Evolutionary conservation across 1,140 invertebrate genomes (phyloP).

Genomic region (Zelostemma sp.): DNA sequence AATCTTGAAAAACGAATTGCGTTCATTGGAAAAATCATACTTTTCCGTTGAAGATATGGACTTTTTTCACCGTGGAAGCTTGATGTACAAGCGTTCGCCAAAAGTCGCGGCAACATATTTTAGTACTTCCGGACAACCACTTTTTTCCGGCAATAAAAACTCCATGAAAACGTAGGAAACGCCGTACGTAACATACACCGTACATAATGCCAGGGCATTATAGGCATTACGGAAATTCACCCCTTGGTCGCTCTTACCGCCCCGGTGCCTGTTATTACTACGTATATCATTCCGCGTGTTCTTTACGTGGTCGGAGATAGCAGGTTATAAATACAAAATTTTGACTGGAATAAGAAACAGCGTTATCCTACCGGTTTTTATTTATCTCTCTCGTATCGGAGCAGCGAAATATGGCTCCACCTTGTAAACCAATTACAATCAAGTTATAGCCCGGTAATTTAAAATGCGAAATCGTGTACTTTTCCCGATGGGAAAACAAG

Average conservation of each 20-base stretch:
- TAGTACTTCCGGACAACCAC: slow-evolving; percentile 44
- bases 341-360: slow-evolving; percentile 44
- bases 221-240: slow-evolving; percentile 65
- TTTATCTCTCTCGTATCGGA: slow-evolving; percentile 16
- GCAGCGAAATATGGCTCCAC: slow-evolving; percentile 14
- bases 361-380: slow-evolving; percentile 36
- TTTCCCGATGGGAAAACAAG: neutral
- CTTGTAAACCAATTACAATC: neutral
- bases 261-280: slow-evolving; percentile 61
- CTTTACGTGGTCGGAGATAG: slow-evolving; percentile 60
- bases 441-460: neutral
- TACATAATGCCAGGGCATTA: slow-evolving; percentile 57
- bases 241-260: slow-evolving; percentile 54
- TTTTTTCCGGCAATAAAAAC: slow-evolving; percentile 60
- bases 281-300: slow-evolving; percentile 65
- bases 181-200: slow-evolving; percentile 34
- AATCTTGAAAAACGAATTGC: too few species aligned
- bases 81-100: slow-evolving; percentile 26
- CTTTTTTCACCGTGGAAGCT: slow-evolving; percentile 13
- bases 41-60: too few species aligned
- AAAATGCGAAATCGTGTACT: neutral
- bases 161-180: slow-evolving; percentile 52
- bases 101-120: slow-evolving; percentile 51
- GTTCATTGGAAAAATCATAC: too few species aligned
- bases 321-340: slow-evolving; percentile 60